A percentile compares a stretch with the other conserved stretches of the same genome.
Evolutionary conservation across 2,797 vertebrate genomes (phyloP).

Genomic region (Catharus ustulatus): DNA sequence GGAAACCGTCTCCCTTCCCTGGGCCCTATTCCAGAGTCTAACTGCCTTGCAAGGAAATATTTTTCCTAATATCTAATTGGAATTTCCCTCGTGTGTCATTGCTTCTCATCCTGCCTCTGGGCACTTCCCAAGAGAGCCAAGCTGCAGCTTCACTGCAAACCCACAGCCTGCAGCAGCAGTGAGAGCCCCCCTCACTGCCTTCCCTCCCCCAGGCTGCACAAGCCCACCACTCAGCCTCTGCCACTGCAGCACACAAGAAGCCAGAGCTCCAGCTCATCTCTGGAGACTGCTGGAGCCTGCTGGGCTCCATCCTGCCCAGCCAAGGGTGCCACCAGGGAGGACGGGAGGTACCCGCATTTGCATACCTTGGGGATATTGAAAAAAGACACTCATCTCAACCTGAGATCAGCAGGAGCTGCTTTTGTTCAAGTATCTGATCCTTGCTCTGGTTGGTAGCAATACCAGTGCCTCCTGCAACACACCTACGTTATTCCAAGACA

Average conservation of each 20-base stretch:
- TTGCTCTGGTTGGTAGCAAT: background rate
- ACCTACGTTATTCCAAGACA: fast-evolving
- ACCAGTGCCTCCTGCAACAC: background rate
- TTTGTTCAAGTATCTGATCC: background rate
- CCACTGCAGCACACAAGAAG: background rate
- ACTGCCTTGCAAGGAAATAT: background rate
- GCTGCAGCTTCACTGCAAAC: background rate
- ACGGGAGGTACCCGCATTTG: background rate
- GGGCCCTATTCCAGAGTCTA: background rate
- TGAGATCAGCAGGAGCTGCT: background rate
- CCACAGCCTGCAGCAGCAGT: background rate
- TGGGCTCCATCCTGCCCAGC: background rate
- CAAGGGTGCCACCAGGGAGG: background rate
- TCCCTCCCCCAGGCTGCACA: background rate
- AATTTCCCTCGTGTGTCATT: background rate
- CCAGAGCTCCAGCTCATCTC: background rate
- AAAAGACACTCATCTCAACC: background rate
- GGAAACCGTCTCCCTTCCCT: background rate
- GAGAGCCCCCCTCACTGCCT: background rate
- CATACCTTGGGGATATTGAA: background rate
- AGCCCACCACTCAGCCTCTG: background rate
- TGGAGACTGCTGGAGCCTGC: background rate
- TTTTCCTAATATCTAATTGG: background rate
- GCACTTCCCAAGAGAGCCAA: background rate
- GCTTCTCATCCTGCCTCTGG: background rate